Percentiles rank a stretch among this genome's conserved stretches.
Conservation (phyloP, 53 echinoderm and acorn worm genomes). For the Crossaster papposus region DNA sequence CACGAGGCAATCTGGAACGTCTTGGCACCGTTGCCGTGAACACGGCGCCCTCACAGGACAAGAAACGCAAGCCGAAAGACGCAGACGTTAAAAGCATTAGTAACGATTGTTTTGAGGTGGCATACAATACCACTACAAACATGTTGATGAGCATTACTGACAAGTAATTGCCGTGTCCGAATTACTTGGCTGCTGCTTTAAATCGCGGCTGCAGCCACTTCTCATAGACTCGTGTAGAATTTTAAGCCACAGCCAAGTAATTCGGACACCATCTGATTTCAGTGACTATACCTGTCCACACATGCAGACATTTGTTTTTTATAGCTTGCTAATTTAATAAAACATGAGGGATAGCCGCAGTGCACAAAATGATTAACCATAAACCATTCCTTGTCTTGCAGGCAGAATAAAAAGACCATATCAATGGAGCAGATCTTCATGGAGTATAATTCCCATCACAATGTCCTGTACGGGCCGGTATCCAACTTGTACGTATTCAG, state of each 20-base stretch:
- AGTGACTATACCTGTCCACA: no score
- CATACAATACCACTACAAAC: conserved; percentile 65
- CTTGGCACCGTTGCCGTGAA: background rate
- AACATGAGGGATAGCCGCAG: no score
- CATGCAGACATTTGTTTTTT: background rate
- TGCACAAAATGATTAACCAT: background rate
- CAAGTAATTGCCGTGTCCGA: conserved; percentile 56
- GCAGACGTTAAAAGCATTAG: conserved; percentile 55
- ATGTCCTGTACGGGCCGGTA: conserved; percentile 69
- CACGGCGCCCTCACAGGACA: conserved; percentile 5
- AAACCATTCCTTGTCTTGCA: conserved; percentile 23
- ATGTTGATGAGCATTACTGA: conserved; percentile 66
- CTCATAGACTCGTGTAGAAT: no score
- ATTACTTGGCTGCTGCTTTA: no score
- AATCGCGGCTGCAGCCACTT: no score
- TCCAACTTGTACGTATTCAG: conserved; percentile 74
- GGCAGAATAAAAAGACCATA: conserved; percentile 51
- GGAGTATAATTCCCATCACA: conserved; percentile 71
- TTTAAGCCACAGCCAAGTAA: no score
- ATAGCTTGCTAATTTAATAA: background rate
- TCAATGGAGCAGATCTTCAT: conserved; percentile 57
- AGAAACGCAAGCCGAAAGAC: conserved; percentile 11
- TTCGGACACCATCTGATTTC: no score
- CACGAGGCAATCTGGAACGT: conserved; percentile 34
- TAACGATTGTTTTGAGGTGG: conserved; percentile 74